phyloP scores from a whole-genome alignment of 2,888 invertebrate species.

The Pristionchus mayeri region DNA sequence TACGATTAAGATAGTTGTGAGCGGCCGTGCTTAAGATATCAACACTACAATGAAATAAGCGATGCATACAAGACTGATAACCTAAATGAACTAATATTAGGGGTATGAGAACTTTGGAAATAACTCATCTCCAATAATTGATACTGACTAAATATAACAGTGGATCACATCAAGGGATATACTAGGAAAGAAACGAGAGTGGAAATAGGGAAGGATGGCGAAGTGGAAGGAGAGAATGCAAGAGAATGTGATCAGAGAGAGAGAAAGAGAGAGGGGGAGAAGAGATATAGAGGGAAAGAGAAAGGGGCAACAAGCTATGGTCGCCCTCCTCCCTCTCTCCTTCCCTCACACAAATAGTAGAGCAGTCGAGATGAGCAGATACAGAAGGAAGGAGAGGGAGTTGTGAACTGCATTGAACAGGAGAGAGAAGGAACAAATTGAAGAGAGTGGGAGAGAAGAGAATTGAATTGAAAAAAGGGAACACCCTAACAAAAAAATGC shows the following conservation, averaged over 20 bases:
- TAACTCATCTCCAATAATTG: too few relatives aligned
- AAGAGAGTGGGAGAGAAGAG: background rate
- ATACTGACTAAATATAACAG: background rate
- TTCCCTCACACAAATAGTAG: conserved; percentile 21
- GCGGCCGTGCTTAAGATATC: too few relatives aligned
- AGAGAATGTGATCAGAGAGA: conserved; percentile 22
- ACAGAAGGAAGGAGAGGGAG: conserved; percentile 19
- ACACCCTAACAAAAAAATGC: too few relatives aligned
- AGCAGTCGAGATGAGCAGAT: background rate
- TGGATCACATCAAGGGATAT: background rate
- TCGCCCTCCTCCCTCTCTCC: background rate
- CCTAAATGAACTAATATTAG: too few relatives aligned
- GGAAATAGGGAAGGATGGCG: conserved; percentile 5
- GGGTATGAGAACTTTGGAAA: too few relatives aligned
- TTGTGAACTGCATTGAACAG: background rate
- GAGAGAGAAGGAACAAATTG: background rate
- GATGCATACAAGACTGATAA: too few relatives aligned
- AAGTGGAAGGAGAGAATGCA: conserved; percentile 20
- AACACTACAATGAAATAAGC: too few relatives aligned
- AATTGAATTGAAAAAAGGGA: background rate
- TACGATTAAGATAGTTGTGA: too few relatives aligned
- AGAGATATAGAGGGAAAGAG: conserved; percentile 14
- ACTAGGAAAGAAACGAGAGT: background rate
- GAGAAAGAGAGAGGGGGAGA: conserved; percentile 18
- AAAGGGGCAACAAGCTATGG: conserved; percentile 39